phyloP scores from a whole-genome alignment of 2,113 vertebrate species.

The Tychaedon coryphoeus region DNA sequence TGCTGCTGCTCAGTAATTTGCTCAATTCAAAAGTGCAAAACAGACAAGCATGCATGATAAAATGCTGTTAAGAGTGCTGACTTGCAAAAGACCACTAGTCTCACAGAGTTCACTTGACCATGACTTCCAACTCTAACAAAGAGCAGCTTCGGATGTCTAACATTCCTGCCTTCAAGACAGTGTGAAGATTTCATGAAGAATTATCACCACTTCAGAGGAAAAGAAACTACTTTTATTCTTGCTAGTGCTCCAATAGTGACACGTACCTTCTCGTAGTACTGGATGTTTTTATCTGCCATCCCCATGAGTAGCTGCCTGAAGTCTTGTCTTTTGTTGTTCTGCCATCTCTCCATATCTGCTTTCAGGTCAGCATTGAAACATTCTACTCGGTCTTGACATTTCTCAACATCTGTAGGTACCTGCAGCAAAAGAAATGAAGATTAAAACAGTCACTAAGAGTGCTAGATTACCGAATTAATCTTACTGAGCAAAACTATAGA shows the following conservation, averaged over 20 bases:
- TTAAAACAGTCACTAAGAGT: not conserved
- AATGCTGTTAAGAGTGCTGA: not conserved
- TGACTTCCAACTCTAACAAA: not conserved
- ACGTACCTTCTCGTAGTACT: conserved; percentile 93
- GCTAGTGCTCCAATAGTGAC: not conserved
- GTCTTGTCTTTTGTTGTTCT: conserved; percentile 94
- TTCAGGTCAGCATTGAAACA: conserved; percentile 98
- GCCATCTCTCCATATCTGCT: conserved; percentile 98
- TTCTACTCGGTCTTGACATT: conserved; percentile 92
- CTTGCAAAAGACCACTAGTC: not conserved
- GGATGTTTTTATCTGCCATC: conserved; percentile 95
- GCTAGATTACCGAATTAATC: not conserved
- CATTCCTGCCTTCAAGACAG: not conserved
- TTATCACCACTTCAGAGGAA: not conserved
- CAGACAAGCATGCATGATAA: not conserved
- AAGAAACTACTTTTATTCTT: not conserved
- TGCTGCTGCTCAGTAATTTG: not conserved
- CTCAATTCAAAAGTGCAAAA: not conserved
- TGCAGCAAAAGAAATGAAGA: conserved; percentile 29
- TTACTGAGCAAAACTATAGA: not conserved
- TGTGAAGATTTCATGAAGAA: not conserved
- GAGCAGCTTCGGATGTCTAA: not conserved
- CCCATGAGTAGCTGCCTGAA: conserved; percentile 93
- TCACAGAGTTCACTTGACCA: not conserved
- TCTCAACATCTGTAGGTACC: conserved; percentile 92